These are phyloP conservation scores for Pristis pectinata DNA, from an alignment of 2,797 vertebrate species.

Conservation along the genomic window DNA sequence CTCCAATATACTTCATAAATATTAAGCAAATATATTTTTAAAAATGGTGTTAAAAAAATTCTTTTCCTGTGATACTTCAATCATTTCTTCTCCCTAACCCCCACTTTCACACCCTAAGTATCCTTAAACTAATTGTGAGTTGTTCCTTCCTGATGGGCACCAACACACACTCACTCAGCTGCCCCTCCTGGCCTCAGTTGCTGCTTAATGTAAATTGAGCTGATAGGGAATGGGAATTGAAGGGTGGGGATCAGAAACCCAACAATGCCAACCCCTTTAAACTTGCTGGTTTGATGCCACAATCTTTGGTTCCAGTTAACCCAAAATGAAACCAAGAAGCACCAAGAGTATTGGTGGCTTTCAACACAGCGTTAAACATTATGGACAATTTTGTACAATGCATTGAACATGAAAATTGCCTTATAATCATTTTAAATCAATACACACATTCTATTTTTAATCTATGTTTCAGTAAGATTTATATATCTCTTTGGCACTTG, in stretches of 20 bases:
- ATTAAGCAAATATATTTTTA: not conserved
- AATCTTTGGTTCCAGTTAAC: no score
- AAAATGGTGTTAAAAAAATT: not conserved
- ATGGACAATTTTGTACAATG: not conserved
- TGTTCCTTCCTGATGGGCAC: no score
- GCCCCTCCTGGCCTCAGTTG: not conserved
- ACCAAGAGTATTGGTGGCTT: no score
- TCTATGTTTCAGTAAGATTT: not conserved
- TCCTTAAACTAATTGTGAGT: not conserved
- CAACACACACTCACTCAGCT: not conserved
- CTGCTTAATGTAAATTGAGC: not conserved
- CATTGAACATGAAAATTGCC: no score
- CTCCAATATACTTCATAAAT: not conserved
- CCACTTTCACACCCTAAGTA: not conserved
- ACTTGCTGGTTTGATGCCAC: not conserved
- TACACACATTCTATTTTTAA: not conserved
- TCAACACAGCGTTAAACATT: not conserved
- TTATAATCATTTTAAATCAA: not conserved
- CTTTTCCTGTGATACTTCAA: not conserved
- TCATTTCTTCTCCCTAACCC: no score
- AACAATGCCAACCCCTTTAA: no score
- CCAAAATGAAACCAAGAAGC: not conserved
- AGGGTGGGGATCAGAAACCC: not conserved
- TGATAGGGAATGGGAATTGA: not conserved
- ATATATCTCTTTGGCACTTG: constrained; percentile 37